These are phyloP conservation scores for Origma solitaria DNA, from an alignment of 2,113 vertebrate species.

Conservation along the genomic window DNA sequence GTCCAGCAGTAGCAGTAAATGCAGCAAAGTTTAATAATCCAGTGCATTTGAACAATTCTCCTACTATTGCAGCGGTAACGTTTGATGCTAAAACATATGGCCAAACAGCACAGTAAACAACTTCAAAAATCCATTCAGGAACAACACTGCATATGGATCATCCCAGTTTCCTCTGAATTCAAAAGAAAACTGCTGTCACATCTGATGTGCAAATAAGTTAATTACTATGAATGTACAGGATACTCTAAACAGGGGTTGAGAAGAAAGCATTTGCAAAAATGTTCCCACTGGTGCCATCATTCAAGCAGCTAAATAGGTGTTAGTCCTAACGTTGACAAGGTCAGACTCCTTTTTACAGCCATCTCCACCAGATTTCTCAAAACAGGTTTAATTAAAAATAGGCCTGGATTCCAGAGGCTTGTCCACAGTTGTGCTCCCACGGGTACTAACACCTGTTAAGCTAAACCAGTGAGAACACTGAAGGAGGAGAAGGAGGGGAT, in stretches of 20 bases:
- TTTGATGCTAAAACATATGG: neutral
- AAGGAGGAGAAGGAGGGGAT: neutral
- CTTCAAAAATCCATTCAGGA: neutral
- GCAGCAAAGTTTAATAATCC: neutral
- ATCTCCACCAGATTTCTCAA: constrained; percentile 37
- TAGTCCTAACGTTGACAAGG: constrained; percentile 45
- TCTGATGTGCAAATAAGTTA: neutral
- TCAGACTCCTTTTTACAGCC: constrained; percentile 45
- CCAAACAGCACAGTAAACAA: neutral
- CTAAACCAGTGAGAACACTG: neutral
- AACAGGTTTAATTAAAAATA: constrained; percentile 63
- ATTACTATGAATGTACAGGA: neutral
- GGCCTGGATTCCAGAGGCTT: constrained; percentile 41
- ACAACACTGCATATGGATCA: neutral
- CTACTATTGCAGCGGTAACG: neutral
- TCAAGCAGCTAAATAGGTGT: constrained; percentile 45
- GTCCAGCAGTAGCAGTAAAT: constrained; percentile 2
- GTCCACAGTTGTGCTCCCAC: constrained; percentile 48
- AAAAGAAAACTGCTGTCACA: neutral
- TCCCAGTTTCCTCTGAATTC: neutral
- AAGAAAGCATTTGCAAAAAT: constrained; percentile 3
- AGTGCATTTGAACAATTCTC: neutral
- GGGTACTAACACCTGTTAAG: constrained; percentile 44
- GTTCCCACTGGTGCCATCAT: neutral
- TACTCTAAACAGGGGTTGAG: neutral